Base-by-base conservation (phyloP, 1,140 invertebrate genomes). In the Bombus balteatus region DNA sequence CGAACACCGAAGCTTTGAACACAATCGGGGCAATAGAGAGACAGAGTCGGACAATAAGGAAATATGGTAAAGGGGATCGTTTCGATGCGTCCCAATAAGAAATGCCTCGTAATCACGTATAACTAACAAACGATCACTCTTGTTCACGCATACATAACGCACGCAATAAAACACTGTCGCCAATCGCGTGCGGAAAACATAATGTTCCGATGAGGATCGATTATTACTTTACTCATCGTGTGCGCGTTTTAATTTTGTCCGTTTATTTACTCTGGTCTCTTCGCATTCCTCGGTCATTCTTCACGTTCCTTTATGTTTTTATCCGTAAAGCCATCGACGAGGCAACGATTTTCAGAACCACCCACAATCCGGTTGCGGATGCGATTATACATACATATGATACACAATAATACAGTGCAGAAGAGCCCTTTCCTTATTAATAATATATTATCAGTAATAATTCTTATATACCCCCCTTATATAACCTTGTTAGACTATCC, bases 1-100 rank as follows among this genome's bases (percentile, higher is more conserved):
- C 88, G 87, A 92, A 92, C 82, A 92, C 81, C 86, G 81, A 87
- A 91, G 86, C 86, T 92, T 91, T 95, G 94, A 95, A 94, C 94
- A 95, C 94, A 95, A 92, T 94, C 74, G 91, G 93, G 91, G 92
- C 90, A 91, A 92, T 91, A 92, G 83, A 85, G 85, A 91, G 87
- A 90, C 82, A 87, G 85, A 87, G 82, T 90, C 71, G 79, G 32
- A 80, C 81, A 43, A 89, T 74, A 79, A 47, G 82, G 82, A 37
- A 78, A 72, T 41, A 57, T 43, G 41, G 71, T 70, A 77, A 79
- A n/a, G 22, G 34, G 66, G 43, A 75, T 86, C 78, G 28, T 78
- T 68, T 74, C 59, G 43, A n/a, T 66, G 75, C 76, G 68, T 57
- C 83, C 77, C 68, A n/a, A 53, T 57, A 47, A 84, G 53, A 66